phyloP scores from a whole-genome alignment of 1,140 invertebrate species.

The Caenorhabditis brenneri region DNA sequence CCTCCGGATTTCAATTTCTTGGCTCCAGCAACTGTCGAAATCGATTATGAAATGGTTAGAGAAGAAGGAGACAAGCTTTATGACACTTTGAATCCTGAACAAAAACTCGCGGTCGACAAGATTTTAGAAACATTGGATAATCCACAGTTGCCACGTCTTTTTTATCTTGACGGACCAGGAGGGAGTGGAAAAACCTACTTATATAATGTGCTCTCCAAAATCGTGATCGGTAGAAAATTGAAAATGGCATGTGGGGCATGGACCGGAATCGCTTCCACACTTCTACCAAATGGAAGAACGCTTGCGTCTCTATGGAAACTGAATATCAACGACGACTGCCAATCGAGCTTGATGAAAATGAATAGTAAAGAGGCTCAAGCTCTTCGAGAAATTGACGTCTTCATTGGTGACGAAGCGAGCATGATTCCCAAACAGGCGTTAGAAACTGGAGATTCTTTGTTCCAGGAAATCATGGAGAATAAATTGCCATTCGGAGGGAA shows the following conservation, averaged over 20 bases:
- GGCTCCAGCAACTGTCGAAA: background rate
- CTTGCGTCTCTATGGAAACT: slow-evolving; percentile 31
- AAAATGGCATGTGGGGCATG: slow-evolving; percentile 25
- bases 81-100: background rate
- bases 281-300: slow-evolving; percentile 26
- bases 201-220: background rate
- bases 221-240: background rate
- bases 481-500: slow-evolving; percentile 49
- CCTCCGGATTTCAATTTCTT: background rate
- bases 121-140: background rate
- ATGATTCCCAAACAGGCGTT: slow-evolving; percentile 1
- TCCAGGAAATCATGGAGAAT: slow-evolving; percentile 15
- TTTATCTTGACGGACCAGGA: slow-evolving; percentile 12
- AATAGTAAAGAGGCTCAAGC: background rate
- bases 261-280: slow-evolving; percentile 25
- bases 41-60: background rate
- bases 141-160: background rate
- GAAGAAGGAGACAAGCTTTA: background rate
- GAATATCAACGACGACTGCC: slow-evolving; percentile 1
- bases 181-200: slow-evolving; percentile 36
- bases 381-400: background rate
- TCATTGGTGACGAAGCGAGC: slow-evolving; percentile 10
- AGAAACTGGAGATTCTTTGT: background rate
- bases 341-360: background rate
- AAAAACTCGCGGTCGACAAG: background rate